phyloP scores from a whole-genome alignment of 35 echinoderm and acorn worm species.

The Holothuria glaberrima region DNA sequence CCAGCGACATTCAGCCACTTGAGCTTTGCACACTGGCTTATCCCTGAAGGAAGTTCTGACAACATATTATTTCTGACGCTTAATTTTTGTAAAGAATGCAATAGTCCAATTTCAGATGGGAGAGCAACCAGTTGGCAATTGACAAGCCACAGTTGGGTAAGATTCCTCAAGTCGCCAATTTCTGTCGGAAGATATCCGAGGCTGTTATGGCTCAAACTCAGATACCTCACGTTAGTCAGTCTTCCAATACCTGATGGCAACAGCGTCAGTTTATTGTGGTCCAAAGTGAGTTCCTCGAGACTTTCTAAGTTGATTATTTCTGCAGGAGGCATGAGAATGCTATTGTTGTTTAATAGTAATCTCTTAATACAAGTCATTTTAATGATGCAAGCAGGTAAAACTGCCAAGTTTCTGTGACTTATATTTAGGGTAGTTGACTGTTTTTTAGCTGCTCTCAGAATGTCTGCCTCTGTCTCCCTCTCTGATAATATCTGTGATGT shows the following conservation, averaged over 20 bases:
- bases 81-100: constrained; percentile 75
- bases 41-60: constrained; percentile 66
- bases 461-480: constrained; percentile 21
- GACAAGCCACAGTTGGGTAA: constrained; percentile 85
- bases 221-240: constrained; percentile 79
- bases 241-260: constrained; percentile 84
- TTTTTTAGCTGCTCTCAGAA: constrained; percentile 16
- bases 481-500: background rate
- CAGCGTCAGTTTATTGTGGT: constrained; percentile 88
- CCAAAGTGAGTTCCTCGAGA: constrained; percentile 81
- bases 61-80: constrained; percentile 86
- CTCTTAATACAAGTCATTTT: constrained; percentile 69
- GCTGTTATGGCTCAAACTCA: constrained; percentile 91
- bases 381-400: constrained; percentile 74
- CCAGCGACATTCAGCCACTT: constrained; percentile 83
- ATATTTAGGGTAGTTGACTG: constrained; percentile 74
- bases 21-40: constrained; percentile 64
- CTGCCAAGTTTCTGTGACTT: constrained; percentile 75
- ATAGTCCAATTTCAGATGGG: constrained; percentile 79
- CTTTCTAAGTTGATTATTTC: constrained; percentile 75
- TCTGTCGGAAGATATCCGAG: constrained; percentile 83
- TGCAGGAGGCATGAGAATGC: constrained; percentile 85
- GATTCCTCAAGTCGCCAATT: constrained; percentile 86
- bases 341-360: constrained; percentile 91
- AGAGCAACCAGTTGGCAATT: constrained; percentile 66